A percentile compares a stretch with the other conserved stretches of the same genome.
Evolutionary conservation across 30 jellyfish, hydroid and myxozoan species (phyloP).

Genomic region (Hydra vulgaris): DNA sequence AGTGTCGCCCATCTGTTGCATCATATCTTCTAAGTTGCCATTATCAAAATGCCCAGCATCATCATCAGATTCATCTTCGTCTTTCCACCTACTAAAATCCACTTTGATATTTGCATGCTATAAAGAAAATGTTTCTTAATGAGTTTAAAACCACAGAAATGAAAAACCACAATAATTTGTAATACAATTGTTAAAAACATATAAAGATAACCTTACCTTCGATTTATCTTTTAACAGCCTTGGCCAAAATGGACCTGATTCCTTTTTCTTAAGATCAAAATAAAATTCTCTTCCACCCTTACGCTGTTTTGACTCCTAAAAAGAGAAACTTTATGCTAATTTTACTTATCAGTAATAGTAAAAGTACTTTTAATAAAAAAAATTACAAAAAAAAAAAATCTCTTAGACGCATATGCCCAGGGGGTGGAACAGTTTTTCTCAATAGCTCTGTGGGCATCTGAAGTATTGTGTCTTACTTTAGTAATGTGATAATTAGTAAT

Average conservation of each 20-base stretch:
- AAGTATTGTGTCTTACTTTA: too few species aligned
- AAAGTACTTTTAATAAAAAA: too few species aligned
- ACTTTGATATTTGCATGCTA: conserved; percentile 67
- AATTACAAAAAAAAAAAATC: too few species aligned
- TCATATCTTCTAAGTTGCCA: conserved; percentile 71
- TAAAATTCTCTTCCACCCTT: conserved; percentile 87
- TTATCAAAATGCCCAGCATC: conserved; percentile 35
- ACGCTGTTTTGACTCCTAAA: conserved; percentile 75
- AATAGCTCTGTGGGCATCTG: too few species aligned
- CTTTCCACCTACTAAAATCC: conserved; percentile 85
- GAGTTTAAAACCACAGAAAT: neutral
- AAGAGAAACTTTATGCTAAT: neutral
- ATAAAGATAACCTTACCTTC: conserved; percentile 47
- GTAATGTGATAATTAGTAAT: too few species aligned
- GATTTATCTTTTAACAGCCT: conserved; percentile 43
- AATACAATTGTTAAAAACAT: too few species aligned
- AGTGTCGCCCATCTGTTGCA: conserved; percentile 67
- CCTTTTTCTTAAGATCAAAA: conserved; percentile 48
- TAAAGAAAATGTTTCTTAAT: neutral
- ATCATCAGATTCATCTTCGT: conserved; percentile 84
- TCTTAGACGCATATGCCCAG: too few species aligned
- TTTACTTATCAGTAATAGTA: too few species aligned
- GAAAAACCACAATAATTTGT: too few species aligned
- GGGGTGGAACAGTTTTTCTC: too few species aligned
- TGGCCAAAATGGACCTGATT: conserved; percentile 69